Evolutionary conservation across 2,113 vertebrate species (phyloP).

Genomic region (Pachyramphus minor): DNA sequence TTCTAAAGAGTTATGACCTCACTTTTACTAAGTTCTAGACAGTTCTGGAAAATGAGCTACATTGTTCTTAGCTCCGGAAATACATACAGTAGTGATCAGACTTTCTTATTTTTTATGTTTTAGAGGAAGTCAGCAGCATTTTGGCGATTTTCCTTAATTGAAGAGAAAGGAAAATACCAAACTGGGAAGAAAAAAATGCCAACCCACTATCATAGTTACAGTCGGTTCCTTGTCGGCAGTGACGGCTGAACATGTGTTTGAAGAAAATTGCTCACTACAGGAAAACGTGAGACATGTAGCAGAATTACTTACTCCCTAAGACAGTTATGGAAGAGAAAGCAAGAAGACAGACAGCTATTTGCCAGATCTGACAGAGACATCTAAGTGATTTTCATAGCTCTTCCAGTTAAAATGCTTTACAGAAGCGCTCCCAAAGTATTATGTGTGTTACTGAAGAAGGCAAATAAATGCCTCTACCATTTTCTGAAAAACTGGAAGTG

Average conservation of each 20-base stretch:
- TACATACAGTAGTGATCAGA: neutral
- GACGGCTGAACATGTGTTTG: neutral
- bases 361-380: neutral
- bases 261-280: neutral
- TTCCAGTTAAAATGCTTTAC: neutral
- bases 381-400: neutral
- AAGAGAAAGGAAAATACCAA: neutral
- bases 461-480: neutral
- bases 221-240: neutral
- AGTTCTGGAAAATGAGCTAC: neutral
- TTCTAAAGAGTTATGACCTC: neutral
- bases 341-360: slow-evolving; percentile 7
- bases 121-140: neutral
- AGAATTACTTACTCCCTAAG: neutral
- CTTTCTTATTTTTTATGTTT: neutral
- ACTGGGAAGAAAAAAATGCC: neutral
- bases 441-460: neutral
- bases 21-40: neutral
- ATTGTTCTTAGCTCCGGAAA: neutral
- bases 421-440: neutral
- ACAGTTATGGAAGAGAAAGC: neutral
- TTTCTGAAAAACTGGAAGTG: neutral
- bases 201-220: neutral
- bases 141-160: slow-evolving; percentile 3
- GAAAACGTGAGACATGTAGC: neutral